Percentiles rank a stretch among this genome's conserved stretches.
Conservation (phyloP, 2,888 invertebrate species). For the Trilocha varians region DNA sequence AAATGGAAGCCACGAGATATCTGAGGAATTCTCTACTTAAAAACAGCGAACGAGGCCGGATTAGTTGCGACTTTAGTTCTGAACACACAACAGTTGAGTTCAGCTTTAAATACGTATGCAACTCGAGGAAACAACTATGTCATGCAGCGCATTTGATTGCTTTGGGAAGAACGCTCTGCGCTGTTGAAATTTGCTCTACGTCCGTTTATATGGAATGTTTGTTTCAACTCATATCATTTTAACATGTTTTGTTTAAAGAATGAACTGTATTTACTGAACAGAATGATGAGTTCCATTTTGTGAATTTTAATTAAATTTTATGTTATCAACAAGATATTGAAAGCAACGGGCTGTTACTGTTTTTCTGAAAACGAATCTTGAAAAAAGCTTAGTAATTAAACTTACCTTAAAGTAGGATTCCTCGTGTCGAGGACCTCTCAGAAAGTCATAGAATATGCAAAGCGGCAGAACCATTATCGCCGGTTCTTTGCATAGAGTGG, state of each 20-base stretch:
- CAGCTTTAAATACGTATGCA: not conserved
- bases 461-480: slow-evolving; percentile 93
- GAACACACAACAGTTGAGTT: not conserved
- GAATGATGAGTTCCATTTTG: too few species aligned
- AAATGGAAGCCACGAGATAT: not conserved
- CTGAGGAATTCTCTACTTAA: not conserved
- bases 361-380: not conserved
- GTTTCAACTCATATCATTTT: too few species aligned
- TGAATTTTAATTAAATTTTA: too few species aligned
- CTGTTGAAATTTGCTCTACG: not conserved
- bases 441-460: slow-evolving; percentile 90
- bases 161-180: not conserved
- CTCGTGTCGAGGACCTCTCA: slow-evolving; percentile 69
- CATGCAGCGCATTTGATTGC: not conserved
- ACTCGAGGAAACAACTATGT: not conserved
- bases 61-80: not conserved
- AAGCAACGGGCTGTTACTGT: too few species aligned
- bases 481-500: slow-evolving; percentile 95
- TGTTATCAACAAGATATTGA: too few species aligned
- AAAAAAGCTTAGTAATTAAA: slow-evolving; percentile 9
- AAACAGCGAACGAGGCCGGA: not conserved
- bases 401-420: slow-evolving; percentile 73
- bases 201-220: not conserved
- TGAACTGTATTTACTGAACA: too few species aligned
- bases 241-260: too few species aligned